Conservation (phyloP, 2,888 invertebrate genomes). For the Brachynemurus nebulosus region DNA sequence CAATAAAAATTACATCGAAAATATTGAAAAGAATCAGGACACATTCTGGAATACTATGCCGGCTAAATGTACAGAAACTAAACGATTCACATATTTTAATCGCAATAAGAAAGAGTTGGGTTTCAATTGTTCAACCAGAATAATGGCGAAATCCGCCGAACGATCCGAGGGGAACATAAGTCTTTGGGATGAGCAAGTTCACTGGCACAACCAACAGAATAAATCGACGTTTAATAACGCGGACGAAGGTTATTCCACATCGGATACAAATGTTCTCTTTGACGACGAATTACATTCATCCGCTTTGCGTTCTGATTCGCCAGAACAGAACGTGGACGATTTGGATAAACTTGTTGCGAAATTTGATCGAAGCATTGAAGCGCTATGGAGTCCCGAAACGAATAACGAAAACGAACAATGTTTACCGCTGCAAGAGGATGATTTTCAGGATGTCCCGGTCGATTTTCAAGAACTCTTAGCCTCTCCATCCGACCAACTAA, state of each 20-base stretch:
- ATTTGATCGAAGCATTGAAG: conserved; percentile 52
- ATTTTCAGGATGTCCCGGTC: conserved; percentile 46
- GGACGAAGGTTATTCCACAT: conserved; percentile 39
- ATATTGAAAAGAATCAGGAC: not conserved
- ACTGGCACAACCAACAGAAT: conserved; percentile 8
- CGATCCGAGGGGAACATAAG: not conserved
- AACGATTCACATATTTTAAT: conserved; percentile 5
- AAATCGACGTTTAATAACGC: conserved; percentile 22
- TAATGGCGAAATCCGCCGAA: conserved; percentile 7
- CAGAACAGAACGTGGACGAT: conserved; percentile 26
- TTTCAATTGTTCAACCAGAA: conserved; percentile 3
- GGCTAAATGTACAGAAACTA: conserved; percentile 6
- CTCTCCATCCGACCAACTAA: conserved; percentile 36
- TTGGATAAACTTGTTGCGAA: conserved; percentile 42
- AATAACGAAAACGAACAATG: conserved; percentile 20
- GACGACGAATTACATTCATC: conserved; percentile 13
- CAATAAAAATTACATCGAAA: not conserved
- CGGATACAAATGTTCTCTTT: conserved; percentile 30
- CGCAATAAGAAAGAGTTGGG: conserved; percentile 4
- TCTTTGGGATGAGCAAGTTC: conserved; percentile 7
- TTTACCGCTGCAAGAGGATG: conserved; percentile 29
- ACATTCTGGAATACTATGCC: not conserved
- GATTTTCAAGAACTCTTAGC: conserved; percentile 44
- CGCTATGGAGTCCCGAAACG: conserved; percentile 40
- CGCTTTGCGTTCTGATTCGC: conserved; percentile 21